phyloP scores from a whole-genome alignment of 2,113 vertebrate genomes.

The Xiphorhynchus elegans region DNA sequence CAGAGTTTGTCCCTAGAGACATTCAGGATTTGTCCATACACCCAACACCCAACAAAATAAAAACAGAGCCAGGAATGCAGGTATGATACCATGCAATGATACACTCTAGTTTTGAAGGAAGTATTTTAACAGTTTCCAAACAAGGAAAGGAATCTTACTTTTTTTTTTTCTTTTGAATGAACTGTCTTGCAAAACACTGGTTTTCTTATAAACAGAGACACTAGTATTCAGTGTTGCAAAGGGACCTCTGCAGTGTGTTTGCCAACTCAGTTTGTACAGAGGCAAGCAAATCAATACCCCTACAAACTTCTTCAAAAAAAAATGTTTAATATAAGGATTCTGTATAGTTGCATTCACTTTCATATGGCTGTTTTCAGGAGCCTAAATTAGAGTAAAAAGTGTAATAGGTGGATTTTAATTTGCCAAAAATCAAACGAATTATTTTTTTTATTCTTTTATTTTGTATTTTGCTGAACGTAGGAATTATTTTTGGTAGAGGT shows the following conservation, averaged over 20 bases:
- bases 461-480: too few relatives aligned
- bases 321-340: not conserved
- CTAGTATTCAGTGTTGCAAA: not conserved
- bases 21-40: not conserved
- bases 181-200: not conserved
- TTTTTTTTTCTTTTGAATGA: not conserved
- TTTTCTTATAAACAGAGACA: not conserved
- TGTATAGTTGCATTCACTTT: not conserved
- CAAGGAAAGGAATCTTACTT: not conserved
- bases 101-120: not conserved
- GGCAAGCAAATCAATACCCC: not conserved
- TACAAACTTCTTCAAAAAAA: not conserved
- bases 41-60: not conserved
- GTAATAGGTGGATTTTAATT: too few relatives aligned
- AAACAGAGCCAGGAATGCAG: not conserved
- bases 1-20: not conserved
- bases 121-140: not conserved
- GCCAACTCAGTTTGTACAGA: not conserved
- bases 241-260: fast-evolving
- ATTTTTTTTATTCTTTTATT: too few relatives aligned
- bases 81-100: fast-evolving
- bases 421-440: too few relatives aligned
- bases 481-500: too few relatives aligned
- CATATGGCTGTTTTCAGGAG: not conserved
- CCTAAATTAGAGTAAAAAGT: not conserved